phyloP scores from a whole-genome alignment of 2,113 vertebrate species.

The Crotalus horridus region DNA sequence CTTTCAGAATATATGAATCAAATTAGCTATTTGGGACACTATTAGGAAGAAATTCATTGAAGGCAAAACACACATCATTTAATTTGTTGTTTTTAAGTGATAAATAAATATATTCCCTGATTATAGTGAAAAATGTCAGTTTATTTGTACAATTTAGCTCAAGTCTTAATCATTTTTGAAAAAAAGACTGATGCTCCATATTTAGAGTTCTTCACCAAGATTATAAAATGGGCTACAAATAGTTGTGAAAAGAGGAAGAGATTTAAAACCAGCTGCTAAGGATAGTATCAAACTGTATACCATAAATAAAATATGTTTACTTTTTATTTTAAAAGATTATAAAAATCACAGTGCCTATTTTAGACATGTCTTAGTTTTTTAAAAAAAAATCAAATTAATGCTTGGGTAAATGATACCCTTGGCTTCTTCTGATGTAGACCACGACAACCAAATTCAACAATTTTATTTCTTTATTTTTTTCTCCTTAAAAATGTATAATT shows the following conservation, averaged over 20 bases:
- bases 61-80: neutral
- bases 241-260: neutral
- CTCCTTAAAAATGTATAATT: constrained; percentile 30
- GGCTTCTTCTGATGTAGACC: neutral
- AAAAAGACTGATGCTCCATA: neutral
- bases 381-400: constrained; percentile 1
- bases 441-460: neutral
- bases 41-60: neutral
- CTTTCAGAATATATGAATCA: neutral
- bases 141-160: neutral
- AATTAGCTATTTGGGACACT: neutral
- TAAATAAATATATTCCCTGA: neutral
- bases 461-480: neutral
- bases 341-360: neutral
- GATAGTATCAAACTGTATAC: neutral
- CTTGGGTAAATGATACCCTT: neutral
- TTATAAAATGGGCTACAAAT: neutral
- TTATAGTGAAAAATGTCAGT: neutral
- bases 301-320: neutral
- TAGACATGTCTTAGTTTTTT: neutral
- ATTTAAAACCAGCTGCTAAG: neutral
- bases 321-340: neutral
- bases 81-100: neutral
- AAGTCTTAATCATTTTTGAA: neutral
- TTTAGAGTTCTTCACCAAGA: neutral